These are phyloP conservation scores for Lacanobia wlatinum DNA, from an alignment of 2,888 invertebrate genomes.

Conservation along the genomic window DNA sequence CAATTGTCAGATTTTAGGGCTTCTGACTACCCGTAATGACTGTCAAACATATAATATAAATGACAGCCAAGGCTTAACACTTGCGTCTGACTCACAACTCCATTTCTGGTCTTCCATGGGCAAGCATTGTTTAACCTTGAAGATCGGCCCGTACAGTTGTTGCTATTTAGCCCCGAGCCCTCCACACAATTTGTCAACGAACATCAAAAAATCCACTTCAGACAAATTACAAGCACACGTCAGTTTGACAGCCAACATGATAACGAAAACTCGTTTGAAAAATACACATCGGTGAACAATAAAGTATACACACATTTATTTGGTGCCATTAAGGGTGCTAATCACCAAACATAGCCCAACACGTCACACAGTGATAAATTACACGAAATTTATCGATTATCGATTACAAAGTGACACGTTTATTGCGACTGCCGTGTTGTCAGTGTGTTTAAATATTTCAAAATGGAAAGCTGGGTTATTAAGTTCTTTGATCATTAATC, in stretches of 20 bases:
- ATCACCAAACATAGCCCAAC: slow-evolving; percentile 67
- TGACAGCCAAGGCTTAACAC: no score
- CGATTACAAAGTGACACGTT: slow-evolving; percentile 74
- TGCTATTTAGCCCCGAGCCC: neutral
- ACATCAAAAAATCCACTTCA: slow-evolving; percentile 22
- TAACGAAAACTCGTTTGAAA: slow-evolving; percentile 52
- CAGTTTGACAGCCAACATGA: slow-evolving; percentile 50
- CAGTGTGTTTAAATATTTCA: slow-evolving; percentile 48
- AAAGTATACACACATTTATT: slow-evolving; percentile 60
- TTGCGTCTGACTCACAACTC: no score
- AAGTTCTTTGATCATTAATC: slow-evolving; percentile 12
- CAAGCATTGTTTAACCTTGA: neutral
- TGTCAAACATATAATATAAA: no score
- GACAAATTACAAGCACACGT: slow-evolving; percentile 49
- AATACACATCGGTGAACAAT: slow-evolving; percentile 64
- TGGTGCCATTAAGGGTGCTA: slow-evolving; percentile 61
- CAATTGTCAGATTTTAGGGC: no score
- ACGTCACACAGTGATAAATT: slow-evolving; percentile 75
- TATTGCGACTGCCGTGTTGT: slow-evolving; percentile 48
- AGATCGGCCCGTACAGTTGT: neutral
- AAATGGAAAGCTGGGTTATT: slow-evolving; percentile 28
- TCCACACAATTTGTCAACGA: slow-evolving; percentile 19
- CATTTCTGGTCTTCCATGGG: neutral
- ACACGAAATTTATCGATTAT: slow-evolving; percentile 75
- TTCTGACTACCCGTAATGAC: no score